A percentile compares a stretch with the other conserved stretches of the same genome.
Evolutionary conservation across 2,888 invertebrate genomes (phyloP).

Genomic region (Xestobium rufovillosum): DNA sequence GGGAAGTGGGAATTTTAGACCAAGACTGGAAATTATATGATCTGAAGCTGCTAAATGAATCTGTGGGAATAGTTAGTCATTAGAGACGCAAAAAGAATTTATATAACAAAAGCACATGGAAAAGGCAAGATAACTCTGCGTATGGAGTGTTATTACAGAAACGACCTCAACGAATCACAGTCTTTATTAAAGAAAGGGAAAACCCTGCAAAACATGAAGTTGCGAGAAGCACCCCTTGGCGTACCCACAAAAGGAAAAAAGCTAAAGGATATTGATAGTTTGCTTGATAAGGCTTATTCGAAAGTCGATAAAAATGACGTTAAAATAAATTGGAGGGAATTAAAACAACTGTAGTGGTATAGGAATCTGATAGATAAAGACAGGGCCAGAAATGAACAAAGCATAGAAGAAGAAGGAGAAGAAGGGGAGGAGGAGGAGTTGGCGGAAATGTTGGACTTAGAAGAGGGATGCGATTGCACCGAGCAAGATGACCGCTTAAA

Average conservation of each 20-base stretch:
- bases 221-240: background rate
- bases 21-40: background rate
- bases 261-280: background rate
- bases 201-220: background rate
- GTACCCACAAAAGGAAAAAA: background rate
- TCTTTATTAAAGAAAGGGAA: background rate
- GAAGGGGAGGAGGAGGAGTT: too few relatives aligned
- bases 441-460: too few relatives aligned
- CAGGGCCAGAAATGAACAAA: too few relatives aligned
- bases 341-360: background rate
- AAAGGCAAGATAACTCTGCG: too few relatives aligned
- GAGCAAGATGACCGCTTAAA: too few relatives aligned
- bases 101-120: too few relatives aligned
- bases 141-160: background rate
- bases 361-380: background rate
- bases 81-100: background rate
- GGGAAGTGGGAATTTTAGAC: background rate
- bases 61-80: background rate
- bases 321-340: background rate
- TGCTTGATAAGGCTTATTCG: background rate
- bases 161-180: background rate
- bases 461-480: too few relatives aligned
- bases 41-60: background rate
- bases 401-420: too few relatives aligned
- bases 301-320: background rate